Base-by-base conservation (phyloP, 2,888 invertebrate genomes). In the Lydus trimaculatus region DNA sequence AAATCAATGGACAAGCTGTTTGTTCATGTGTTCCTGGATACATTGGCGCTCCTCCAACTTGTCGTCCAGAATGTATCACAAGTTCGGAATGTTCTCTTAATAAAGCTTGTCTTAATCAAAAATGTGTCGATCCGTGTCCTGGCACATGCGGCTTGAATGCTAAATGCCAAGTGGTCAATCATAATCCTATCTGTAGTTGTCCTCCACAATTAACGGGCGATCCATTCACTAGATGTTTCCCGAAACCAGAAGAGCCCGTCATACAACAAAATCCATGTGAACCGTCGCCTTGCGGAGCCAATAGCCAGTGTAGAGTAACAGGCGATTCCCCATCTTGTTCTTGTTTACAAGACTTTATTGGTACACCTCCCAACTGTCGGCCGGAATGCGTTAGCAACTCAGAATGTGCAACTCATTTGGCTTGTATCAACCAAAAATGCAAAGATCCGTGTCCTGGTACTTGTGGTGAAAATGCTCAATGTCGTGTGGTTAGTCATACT, bases 381-480 rank as follows among this genome's bases (percentile, higher is more conserved):
- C 92, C 92, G 4, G 92, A 93, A 85, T 94, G 94, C 82, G 89
- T 91, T 15, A 88, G 89, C 5, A 93, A 90, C 82, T 88, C 90
- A 52, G 93, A 93, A 82, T 94, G 94, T 81, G 76, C 90, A 0
- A 89, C 88, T 76, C 88, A 91, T 78, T 85, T 89, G 79, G 92
- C 93, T 56, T 94, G 94, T 81, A 88, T 92, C 15, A 91, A 90
- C 79, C 89, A 91, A 79, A 92, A 91, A 86, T 94, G 94, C 82
- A 89, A 87, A 85, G 91, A 92, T 81, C 93, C 94, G 4, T 95
- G 95, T 78, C 86, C 86, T 0, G 92, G 91, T 67, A 87, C 91
- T 0, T 96, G 96, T 82, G 96, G 94, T 13, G 84, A 87, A 68
- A 90, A 90, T 74, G 92, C 94, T 7, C 83, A 89, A 67, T 94